phyloP scores from a whole-genome alignment of 2,888 invertebrate genomes.

The Empis livida region DNA sequence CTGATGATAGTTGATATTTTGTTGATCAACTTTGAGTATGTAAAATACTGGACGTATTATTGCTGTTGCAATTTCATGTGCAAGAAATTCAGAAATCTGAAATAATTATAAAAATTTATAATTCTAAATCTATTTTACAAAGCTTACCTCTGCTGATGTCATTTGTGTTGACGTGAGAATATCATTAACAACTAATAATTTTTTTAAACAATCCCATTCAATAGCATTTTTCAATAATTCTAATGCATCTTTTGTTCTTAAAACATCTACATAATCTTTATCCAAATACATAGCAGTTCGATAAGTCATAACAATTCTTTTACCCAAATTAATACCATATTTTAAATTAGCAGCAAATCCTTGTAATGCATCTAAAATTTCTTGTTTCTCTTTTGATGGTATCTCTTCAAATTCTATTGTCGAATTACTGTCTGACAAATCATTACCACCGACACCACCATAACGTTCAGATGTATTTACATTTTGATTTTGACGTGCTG shows the following conservation, averaged over 20 bases:
- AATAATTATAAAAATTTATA: slow-evolving; percentile 8
- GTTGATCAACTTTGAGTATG: slow-evolving; percentile 28
- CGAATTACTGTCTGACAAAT: slow-evolving; percentile 25
- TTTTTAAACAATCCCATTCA: slow-evolving; percentile 40
- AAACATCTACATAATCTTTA: slow-evolving; percentile 41
- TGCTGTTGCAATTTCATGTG: slow-evolving; percentile 42
- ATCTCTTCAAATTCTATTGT: slow-evolving; percentile 32
- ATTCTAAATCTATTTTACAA: neutral
- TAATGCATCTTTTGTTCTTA: slow-evolving; percentile 39
- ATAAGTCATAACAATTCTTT: slow-evolving; percentile 42
- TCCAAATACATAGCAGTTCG: slow-evolving; percentile 44
- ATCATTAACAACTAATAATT: slow-evolving; percentile 46
- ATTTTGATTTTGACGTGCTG: slow-evolving; percentile 4
- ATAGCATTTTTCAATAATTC: slow-evolving; percentile 41
- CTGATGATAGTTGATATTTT: slow-evolving; percentile 16
- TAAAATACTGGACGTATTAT: slow-evolving; percentile 36
- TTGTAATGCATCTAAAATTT: slow-evolving; percentile 35
- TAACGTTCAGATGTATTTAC: neutral
- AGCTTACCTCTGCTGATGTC: slow-evolving; percentile 35
- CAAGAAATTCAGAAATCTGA: slow-evolving; percentile 42
- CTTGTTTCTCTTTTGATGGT: slow-evolving; percentile 30
- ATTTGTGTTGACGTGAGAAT: slow-evolving; percentile 44
- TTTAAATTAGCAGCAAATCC: slow-evolving; percentile 40
- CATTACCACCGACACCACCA: too few species aligned
- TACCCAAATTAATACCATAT: slow-evolving; percentile 40